phyloP scores from a whole-genome alignment of 2,113 vertebrate genomes.

The Helogale parvula region DNA sequence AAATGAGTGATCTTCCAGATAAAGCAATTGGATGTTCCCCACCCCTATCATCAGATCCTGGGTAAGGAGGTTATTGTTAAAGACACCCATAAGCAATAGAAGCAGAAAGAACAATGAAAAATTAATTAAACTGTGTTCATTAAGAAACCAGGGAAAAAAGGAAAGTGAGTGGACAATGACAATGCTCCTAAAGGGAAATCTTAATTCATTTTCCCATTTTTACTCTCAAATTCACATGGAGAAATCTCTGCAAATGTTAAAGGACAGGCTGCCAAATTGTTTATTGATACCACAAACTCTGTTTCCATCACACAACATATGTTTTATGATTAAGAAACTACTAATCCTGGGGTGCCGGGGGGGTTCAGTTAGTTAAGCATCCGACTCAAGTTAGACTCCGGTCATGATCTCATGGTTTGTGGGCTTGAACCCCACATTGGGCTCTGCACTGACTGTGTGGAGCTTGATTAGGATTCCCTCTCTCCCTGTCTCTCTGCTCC shows the following conservation, averaged over 20 bases:
- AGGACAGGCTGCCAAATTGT: not conserved
- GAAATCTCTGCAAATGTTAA: not conserved
- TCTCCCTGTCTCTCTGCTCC: no score
- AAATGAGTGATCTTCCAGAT: not conserved
- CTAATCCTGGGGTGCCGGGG: not conserved
- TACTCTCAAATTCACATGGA: not conserved
- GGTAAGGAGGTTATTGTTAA: not conserved
- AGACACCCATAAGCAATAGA: not conserved
- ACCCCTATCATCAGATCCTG: not conserved
- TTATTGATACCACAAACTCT: not conserved
- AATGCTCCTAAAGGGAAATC: not conserved
- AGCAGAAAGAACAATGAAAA: slow-evolving; percentile 25
- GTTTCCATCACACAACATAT: not conserved
- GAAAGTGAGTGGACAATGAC: not conserved
- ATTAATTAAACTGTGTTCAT: not conserved
- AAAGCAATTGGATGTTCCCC: not conserved
- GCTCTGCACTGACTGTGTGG: no score
- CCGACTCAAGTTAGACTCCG: no score
- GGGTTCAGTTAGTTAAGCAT: no score
- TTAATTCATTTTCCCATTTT: not conserved
- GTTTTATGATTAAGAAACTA: not conserved
- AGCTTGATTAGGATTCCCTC: no score
- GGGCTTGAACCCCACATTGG: no score
- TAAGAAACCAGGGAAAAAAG: not conserved
- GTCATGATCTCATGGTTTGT: no score